Percentiles rank a stretch among this genome's conserved stretches.
Conservation (phyloP, 92 coral and sea anemone genomes). For the Heliopora coerulea region DNA sequence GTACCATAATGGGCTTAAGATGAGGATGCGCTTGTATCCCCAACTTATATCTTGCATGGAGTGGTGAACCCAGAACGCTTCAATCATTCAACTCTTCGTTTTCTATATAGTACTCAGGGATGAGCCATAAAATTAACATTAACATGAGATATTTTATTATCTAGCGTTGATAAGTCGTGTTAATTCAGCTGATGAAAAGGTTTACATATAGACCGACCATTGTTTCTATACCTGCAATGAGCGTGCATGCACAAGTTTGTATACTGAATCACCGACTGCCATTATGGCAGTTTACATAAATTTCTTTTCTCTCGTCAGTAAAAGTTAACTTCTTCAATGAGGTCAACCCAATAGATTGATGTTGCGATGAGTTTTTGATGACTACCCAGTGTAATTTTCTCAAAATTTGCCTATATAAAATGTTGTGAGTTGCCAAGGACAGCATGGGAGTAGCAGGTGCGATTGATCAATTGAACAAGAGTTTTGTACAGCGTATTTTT, state of each 20-base stretch:
- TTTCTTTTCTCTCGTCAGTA: slow-evolving; percentile 23
- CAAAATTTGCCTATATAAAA: no score
- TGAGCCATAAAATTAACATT: no score
- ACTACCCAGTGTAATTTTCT: no score
- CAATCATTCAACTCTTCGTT: slow-evolving; percentile 17
- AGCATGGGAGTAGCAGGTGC: slow-evolving; percentile 16
- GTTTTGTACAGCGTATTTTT: slow-evolving; percentile 1
- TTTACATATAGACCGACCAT: slow-evolving; percentile 32
- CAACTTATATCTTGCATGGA: background rate
- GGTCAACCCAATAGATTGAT: slow-evolving; percentile 11
- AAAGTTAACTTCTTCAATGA: slow-evolving; percentile 1
- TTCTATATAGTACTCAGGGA: background rate
- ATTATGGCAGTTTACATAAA: slow-evolving; percentile 3
- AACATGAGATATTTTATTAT: slow-evolving; percentile 3
- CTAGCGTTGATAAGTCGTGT: slow-evolving; percentile 10
- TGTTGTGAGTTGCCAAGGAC: slow-evolving; percentile 16
- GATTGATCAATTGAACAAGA: slow-evolving; percentile 1
- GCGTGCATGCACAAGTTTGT: slow-evolving; percentile 5
- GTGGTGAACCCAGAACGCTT: background rate
- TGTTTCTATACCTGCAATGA: background rate
- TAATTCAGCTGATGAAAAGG: slow-evolving; percentile 33
- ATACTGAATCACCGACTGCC: background rate
- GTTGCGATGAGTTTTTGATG: slow-evolving; percentile 22
- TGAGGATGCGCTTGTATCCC: slow-evolving; percentile 2
- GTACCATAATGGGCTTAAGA: slow-evolving; percentile 36